phyloP scores from a whole-genome alignment of 2,797 vertebrate genomes.

The Poecile montanus region DNA sequence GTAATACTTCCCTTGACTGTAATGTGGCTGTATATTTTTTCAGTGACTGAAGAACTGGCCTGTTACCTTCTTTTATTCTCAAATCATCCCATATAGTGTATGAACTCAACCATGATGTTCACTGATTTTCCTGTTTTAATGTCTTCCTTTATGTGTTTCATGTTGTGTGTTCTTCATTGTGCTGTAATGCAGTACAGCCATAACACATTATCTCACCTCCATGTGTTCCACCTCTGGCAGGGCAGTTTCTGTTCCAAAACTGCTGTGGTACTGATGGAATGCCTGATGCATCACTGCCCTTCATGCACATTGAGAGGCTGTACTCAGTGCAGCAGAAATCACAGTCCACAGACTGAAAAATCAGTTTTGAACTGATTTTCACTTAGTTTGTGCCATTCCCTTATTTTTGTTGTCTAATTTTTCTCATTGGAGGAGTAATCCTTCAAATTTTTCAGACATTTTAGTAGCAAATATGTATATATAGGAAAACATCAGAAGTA shows the following conservation, averaged over 20 bases:
- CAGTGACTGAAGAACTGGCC: neutral
- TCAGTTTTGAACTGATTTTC: neutral
- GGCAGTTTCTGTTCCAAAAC: neutral
- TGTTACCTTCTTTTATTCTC: neutral
- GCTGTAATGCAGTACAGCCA: neutral
- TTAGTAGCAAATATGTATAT: neutral
- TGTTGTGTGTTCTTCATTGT: neutral
- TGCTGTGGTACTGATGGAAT: neutral
- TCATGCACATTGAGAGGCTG: neutral
- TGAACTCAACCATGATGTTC: neutral
- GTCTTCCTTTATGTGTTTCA: neutral
- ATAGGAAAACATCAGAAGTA: neutral
- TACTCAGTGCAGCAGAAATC: neutral
- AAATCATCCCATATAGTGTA: fast-evolving
- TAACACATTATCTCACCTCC: neutral
- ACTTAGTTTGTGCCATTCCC: neutral
- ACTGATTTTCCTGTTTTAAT: neutral
- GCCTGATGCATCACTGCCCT: neutral
- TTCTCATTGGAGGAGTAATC: neutral
- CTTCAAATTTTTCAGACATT: neutral
- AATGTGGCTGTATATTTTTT: neutral
- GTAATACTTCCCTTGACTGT: neutral
- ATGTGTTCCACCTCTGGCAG: neutral
- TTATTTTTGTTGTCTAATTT: neutral
- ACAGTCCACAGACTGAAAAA: too few species aligned